phyloP scores from a whole-genome alignment of 2,113 vertebrate species.

The Empidonax alnorum region DNA sequence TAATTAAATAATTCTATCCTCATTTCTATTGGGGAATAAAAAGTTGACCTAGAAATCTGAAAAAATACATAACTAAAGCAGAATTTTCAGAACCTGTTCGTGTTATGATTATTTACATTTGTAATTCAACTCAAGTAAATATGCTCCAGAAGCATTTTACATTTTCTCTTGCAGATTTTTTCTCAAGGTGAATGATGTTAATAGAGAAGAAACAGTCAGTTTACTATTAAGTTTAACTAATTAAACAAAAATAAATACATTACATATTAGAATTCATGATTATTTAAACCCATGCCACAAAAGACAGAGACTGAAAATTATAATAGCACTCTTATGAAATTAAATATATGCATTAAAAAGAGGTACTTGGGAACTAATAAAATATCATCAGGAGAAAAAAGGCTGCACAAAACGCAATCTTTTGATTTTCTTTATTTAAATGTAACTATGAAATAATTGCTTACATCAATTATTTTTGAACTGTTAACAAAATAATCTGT shows the following conservation, averaged over 20 bases:
- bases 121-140: background rate
- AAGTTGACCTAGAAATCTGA: background rate
- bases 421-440: background rate
- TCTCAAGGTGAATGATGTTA: background rate
- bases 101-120: background rate
- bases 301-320: background rate
- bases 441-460: background rate
- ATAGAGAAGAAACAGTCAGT: background rate
- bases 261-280: background rate
- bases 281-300: background rate
- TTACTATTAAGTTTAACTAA: background rate
- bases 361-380: background rate
- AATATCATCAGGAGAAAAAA: background rate
- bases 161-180: background rate
- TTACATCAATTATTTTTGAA: background rate
- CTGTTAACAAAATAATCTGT: background rate
- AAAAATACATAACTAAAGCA: background rate
- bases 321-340: background rate
- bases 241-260: background rate
- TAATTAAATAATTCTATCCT: background rate
- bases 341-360: background rate
- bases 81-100: background rate
- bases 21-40: background rate
- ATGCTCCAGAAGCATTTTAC: background rate
- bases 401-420: background rate